phyloP scores from a whole-genome alignment of 1,140 invertebrate species.

The Drosophila watanabei region DNA sequence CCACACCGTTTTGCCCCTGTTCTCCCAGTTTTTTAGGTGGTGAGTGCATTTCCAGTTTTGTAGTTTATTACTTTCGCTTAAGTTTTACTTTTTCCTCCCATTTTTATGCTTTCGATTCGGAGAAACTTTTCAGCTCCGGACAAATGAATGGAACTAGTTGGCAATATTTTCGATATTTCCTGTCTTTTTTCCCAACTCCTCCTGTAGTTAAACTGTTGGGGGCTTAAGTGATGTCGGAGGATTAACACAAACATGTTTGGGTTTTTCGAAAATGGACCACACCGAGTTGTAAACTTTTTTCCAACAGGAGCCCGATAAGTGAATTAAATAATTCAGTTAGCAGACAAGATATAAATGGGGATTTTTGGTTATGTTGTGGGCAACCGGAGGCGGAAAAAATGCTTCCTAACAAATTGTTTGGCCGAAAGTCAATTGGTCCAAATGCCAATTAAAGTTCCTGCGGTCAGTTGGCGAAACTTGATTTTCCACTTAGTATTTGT shows the following conservation, averaged over 20 bases:
- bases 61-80: constrained; percentile 75
- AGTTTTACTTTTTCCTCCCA: constrained; percentile 52
- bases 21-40: constrained; percentile 2
- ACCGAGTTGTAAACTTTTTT: constrained; percentile 29
- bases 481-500: constrained; percentile 52
- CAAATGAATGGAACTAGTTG: constrained; percentile 42
- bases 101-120: constrained; percentile 64
- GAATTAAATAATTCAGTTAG: constrained; percentile 43
- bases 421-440: constrained; percentile 43
- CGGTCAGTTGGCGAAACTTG: constrained; percentile 32
- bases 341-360: constrained; percentile 36
- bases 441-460: constrained; percentile 51
- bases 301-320: constrained; percentile 22
- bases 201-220: constrained; percentile 43
- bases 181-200: constrained; percentile 31
- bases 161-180: constrained; percentile 43
- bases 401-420: constrained; percentile 7
- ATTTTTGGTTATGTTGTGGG: constrained; percentile 21
- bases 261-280: constrained; percentile 16
- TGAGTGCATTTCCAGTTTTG: constrained; percentile 67
- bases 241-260: constrained; percentile 60
- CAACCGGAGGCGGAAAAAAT: constrained; percentile 9
- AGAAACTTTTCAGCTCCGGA: constrained; percentile 47
- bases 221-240: constrained; percentile 39
- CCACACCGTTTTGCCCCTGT: constrained; percentile 7